A percentile compares a stretch with the other conserved stretches of the same genome.
phyloP scores from a whole-genome alignment of 2,888 invertebrate genomes.

The Crematogaster levior region DNA sequence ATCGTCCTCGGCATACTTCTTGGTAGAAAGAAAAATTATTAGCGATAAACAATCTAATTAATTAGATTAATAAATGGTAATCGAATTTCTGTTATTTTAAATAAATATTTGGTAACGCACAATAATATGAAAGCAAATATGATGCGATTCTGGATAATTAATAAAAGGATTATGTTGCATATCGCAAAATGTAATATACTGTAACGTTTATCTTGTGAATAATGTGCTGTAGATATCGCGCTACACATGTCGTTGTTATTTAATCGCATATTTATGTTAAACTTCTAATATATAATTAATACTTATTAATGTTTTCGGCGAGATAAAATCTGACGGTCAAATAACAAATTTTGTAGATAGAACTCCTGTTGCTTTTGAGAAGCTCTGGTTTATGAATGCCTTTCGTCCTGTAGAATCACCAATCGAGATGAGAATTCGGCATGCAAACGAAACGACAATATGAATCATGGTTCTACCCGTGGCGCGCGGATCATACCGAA shows the following conservation, averaged over 20 bases:
- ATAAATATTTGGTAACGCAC: not conserved
- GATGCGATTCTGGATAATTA: slow-evolving; percentile 26
- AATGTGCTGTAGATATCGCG: not conserved
- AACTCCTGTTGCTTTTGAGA: slow-evolving; percentile 56
- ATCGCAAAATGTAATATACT: slow-evolving; percentile 13
- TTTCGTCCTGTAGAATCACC: slow-evolving; percentile 74
- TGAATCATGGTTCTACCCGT: slow-evolving; percentile 76
- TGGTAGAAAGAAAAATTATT: slow-evolving; percentile 5
- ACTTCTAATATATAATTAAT: not conserved
- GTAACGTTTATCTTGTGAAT: slow-evolving; percentile 1
- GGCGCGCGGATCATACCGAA: slow-evolving; percentile 70
- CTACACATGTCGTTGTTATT: not conserved
- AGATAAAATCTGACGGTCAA: not conserved
- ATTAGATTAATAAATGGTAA: not conserved
- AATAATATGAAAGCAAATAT: not conserved
- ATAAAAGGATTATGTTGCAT: slow-evolving; percentile 27
- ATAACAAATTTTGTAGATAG: not conserved
- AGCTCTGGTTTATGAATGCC: slow-evolving; percentile 60
- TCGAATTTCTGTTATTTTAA: not conserved
- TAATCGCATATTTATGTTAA: slow-evolving; percentile 10
- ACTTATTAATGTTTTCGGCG: not conserved
- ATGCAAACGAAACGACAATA: slow-evolving; percentile 78
- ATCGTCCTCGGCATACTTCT: not conserved
- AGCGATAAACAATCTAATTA: slow-evolving; percentile 8
- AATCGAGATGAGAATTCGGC: slow-evolving; percentile 75